Base-by-base conservation (phyloP, 1,140 invertebrate genomes). In the Charaxes varanes region DNA sequence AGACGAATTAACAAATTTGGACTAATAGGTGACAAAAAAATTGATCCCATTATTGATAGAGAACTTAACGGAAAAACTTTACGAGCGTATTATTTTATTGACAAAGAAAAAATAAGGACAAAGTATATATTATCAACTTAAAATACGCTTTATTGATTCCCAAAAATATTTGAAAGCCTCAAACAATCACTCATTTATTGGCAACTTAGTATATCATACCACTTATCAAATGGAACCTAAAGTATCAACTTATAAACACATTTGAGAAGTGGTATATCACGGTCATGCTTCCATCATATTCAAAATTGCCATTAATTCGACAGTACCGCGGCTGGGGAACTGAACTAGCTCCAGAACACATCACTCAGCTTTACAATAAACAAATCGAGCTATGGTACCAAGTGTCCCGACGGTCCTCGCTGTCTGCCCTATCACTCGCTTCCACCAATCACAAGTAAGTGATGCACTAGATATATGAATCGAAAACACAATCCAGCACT, bases 301-400 rank as follows among this genome's bases (percentile, higher is more conserved):
- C 53, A 70, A 69, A 58, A 54, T 66, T 63, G 54, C 46, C 61
- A 67, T 76, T 77, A 58, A 59, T 53, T 69, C 80, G 86, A 53
- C 76, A 95, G 93, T 90, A 93, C 81, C 92, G 94, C 66, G 94
- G 94, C 65, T 96, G 94, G 94, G 93, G 93, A 56, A 91, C 90
- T 50, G 93, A 94, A 85, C 87, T 95, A 62, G 90, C 92, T 58
- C 90, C 92, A 32, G 91, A 94, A 62, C 90, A 93, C 76, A 85
- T 91, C 69, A 87, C 88, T 43, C 88, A 91, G 69, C 83, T 93
- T 63, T 93, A 92, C 83, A 91, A 90, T 84, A 92, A 92, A 77
- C 91, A 93, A 84, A 87, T 90, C 77, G 91, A 93, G 64, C 87
- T 95, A 53, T 95, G 94, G 93, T 93, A 95, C 86, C 93, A 94